A percentile compares a stretch with the other conserved stretches of the same genome.
Evolutionary conservation across 1,140 invertebrate species (phyloP).

Genomic region (Andrena cerasifolii): DNA sequence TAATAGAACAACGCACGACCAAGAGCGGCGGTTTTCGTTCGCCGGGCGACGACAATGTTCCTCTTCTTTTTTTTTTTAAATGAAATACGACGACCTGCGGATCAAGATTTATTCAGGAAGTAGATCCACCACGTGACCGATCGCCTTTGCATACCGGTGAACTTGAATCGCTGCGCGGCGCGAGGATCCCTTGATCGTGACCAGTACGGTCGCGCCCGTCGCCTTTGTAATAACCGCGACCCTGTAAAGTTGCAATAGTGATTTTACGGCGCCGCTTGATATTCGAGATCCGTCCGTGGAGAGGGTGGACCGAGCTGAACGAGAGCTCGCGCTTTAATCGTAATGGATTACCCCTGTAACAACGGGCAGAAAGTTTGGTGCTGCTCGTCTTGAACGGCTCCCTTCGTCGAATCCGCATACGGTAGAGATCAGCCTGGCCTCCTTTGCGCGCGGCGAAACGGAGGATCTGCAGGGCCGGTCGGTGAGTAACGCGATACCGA

Average conservation of each 20-base stretch:
- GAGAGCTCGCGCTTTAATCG: too few relatives aligned
- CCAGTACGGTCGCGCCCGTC: neutral
- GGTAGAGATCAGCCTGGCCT: too few relatives aligned
- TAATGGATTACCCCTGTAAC: constrained; percentile 2
- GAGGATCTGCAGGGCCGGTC: neutral
- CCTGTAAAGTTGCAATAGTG: neutral
- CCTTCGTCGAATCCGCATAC: neutral
- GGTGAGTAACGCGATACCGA: neutral
- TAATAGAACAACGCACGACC: neutral
- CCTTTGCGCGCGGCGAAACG: neutral
- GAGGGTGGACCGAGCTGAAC: too few relatives aligned
- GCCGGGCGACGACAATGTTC: neutral
- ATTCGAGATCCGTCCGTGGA: neutral
- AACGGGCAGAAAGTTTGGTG: neutral
- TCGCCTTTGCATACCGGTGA: constrained; percentile 51
- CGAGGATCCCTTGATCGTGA: neutral
- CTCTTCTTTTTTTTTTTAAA: too few relatives aligned
- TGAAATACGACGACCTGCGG: constrained; percentile 47
- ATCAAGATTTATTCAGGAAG: constrained; percentile 40
- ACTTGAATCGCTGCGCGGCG: neutral
- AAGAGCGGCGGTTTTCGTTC: neutral
- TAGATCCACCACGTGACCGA: constrained; percentile 47
- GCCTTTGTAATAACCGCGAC: neutral
- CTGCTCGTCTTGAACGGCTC: neutral
- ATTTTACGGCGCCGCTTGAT: neutral